Evolutionary conservation across 2,797 vertebrate genomes (phyloP).

Genomic region (Astyanax mexicanus): DNA sequence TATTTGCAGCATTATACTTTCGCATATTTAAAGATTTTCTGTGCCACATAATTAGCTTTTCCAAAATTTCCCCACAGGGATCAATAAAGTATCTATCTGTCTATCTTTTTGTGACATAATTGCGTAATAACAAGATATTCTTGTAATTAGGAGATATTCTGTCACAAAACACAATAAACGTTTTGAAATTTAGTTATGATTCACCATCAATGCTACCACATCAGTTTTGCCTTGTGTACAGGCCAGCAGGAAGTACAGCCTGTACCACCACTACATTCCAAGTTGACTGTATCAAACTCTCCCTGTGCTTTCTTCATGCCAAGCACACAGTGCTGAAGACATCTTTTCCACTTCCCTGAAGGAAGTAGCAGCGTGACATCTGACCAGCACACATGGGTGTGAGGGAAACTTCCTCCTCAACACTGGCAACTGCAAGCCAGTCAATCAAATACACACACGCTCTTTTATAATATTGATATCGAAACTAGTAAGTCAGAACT

Average conservation of each 20-base stretch:
- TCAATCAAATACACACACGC: slow-evolving; percentile 33
- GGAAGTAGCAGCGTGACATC: slow-evolving; percentile 68
- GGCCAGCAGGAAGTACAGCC: slow-evolving; percentile 8
- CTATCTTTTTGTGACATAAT: too few relatives aligned
- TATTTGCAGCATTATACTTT: too few relatives aligned
- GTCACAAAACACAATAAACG: too few relatives aligned
- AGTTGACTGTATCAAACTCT: slow-evolving; percentile 16
- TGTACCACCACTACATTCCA: neutral
- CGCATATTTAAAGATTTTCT: too few relatives aligned
- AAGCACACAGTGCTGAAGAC: slow-evolving; percentile 59
- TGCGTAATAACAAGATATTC: too few relatives aligned
- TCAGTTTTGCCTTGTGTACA: neutral
- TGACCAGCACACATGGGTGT: slow-evolving; percentile 60
- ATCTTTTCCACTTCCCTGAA: slow-evolving; percentile 73
- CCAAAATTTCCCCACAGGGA: too few relatives aligned
- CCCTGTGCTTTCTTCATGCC: slow-evolving; percentile 47
- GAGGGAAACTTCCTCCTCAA: slow-evolving; percentile 58
- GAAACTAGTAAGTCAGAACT: too few relatives aligned
- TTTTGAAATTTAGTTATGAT: too few relatives aligned
- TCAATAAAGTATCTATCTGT: too few relatives aligned
- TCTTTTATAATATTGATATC: neutral
- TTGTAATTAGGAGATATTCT: too few relatives aligned
- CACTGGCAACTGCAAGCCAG: neutral
- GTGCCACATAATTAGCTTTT: too few relatives aligned
- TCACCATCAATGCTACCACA: too few relatives aligned